Evolutionary conservation across 1,140 invertebrate species (phyloP).

Genomic region (Magallana angulata): DNA sequence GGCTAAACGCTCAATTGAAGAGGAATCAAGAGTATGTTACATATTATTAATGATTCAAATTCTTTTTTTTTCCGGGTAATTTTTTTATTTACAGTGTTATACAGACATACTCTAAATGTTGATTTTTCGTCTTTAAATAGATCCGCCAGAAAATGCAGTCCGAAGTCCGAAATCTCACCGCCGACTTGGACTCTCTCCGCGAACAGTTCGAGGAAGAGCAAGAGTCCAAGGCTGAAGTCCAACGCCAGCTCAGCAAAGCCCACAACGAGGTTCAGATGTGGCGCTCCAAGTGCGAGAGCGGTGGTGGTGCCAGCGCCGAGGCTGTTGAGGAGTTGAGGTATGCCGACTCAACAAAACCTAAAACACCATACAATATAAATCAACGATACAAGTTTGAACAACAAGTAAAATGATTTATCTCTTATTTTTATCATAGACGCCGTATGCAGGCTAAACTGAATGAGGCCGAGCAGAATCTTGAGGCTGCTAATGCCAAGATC

Average conservation of each 20-base stretch:
- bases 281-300: constrained; percentile 97
- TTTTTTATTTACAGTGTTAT: too few relatives aligned
- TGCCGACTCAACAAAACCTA: constrained; percentile 54
- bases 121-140: constrained; percentile 38
- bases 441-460: constrained; percentile 97
- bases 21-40: constrained; percentile 88
- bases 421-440: constrained; percentile 80
- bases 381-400: too few relatives aligned
- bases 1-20: constrained; percentile 96
- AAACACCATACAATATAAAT: neutral
- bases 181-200: constrained; percentile 97
- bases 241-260: constrained; percentile 97
- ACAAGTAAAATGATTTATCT: neutral
- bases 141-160: constrained; percentile 73
- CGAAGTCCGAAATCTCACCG: constrained; percentile 90
- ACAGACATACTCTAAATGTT: neutral
- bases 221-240: constrained; percentile 83
- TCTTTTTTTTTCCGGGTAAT: too few relatives aligned
- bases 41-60: neutral
- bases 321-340: constrained; percentile 98
- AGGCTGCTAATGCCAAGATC: constrained; percentile 97
- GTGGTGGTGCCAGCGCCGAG: constrained; percentile 96
- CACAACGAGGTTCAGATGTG: constrained; percentile 94
- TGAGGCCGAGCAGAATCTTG: constrained; percentile 93
- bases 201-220: constrained; percentile 98